phyloP scores from a whole-genome alignment of 2,113 vertebrate genomes.

The Taxidea taxus region DNA sequence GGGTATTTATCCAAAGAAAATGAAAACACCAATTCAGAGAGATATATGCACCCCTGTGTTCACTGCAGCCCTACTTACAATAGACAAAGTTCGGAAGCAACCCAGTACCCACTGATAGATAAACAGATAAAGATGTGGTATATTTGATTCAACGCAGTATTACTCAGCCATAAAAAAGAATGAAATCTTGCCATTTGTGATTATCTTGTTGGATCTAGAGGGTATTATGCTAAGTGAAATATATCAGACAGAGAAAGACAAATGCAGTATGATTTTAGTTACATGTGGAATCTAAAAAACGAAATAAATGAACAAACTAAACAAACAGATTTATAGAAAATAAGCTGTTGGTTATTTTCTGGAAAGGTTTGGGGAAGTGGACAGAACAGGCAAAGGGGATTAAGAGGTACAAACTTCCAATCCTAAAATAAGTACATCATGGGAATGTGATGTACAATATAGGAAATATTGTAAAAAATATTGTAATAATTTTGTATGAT shows the following conservation, averaged over 20 bases:
- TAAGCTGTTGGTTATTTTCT: not conserved
- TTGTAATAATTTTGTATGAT: not conserved
- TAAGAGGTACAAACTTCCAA: not conserved
- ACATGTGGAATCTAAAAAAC: not conserved
- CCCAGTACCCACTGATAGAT: not conserved
- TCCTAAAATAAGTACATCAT: not conserved
- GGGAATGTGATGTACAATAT: not conserved
- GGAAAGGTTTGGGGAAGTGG: not conserved
- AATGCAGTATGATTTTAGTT: not conserved
- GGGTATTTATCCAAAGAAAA: not conserved
- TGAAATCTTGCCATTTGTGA: not conserved
- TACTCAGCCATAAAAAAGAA: not conserved
- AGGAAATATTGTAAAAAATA: not conserved
- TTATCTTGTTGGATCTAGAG: not conserved
- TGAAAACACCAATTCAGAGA: not conserved
- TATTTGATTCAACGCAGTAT: not conserved
- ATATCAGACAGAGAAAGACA: not conserved
- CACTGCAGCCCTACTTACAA: not conserved
- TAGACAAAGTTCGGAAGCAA: not conserved
- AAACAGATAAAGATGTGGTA: not conserved
- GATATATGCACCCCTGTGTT: not conserved
- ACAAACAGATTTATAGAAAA: not conserved
- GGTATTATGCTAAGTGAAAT: not conserved
- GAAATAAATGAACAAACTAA: not conserved
- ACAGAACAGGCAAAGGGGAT: not conserved